Percentiles rank a stretch among this genome's conserved stretches.
Conservation (phyloP, 2,888 invertebrate species). For the Drosophila fungiperda region DNA sequence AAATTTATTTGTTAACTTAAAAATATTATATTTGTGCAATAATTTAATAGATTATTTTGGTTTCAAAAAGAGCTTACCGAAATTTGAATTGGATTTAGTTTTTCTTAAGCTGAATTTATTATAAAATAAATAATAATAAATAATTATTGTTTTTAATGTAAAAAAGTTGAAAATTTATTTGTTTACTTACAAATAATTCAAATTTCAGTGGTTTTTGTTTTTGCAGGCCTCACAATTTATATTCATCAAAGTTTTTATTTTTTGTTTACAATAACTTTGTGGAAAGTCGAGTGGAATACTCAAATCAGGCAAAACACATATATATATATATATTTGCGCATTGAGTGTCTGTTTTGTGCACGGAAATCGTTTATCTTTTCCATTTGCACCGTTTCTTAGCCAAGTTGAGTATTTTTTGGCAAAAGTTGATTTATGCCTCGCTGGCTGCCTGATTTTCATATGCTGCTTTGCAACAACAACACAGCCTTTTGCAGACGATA, state of each 20-base stretch:
- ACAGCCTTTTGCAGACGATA: constrained; percentile 49
- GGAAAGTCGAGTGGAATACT: background rate
- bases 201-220: background rate
- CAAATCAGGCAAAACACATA: background rate
- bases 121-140: background rate
- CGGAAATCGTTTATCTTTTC: constrained; percentile 62
- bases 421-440: constrained; percentile 62
- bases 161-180: background rate
- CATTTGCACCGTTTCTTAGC: constrained; percentile 28
- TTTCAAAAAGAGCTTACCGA: constrained; percentile 9
- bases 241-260: background rate
- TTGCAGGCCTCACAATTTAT: background rate
- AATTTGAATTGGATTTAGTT: constrained; percentile 5
- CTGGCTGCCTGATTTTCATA: constrained; percentile 55
- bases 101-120: constrained; percentile 26
- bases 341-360: constrained; percentile 14
- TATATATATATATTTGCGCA: background rate
- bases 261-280: background rate
- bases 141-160: rapidly evolving
- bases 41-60: constrained; percentile 26
- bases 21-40: constrained; percentile 20
- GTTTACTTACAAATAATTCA: background rate
- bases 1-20: too few species aligned
- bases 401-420: constrained; percentile 38
- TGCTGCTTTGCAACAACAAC: constrained; percentile 35